A percentile compares a stretch with the other conserved stretches of the same genome.
phyloP scores from a whole-genome alignment of 1,140 invertebrate species.

The Hyphantria cunea region DNA sequence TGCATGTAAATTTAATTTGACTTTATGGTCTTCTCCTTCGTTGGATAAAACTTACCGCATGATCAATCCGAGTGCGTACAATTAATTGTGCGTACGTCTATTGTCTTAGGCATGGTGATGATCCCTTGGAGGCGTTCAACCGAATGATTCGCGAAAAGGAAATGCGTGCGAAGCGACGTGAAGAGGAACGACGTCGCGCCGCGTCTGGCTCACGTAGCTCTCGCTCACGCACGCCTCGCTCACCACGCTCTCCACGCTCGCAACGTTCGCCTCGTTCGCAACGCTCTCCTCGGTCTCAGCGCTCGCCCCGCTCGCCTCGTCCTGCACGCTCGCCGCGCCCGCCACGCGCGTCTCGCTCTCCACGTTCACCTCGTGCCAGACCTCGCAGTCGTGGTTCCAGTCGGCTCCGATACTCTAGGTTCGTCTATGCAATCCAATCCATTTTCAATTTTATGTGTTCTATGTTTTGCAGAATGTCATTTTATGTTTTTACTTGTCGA shows the following conservation, averaged over 20 bases:
- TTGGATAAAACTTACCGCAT: slow-evolving; percentile 18
- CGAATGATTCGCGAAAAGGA: slow-evolving; percentile 92
- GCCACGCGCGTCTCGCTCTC: slow-evolving; percentile 28
- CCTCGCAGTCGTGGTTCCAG: slow-evolving; percentile 62
- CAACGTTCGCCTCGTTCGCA: slow-evolving; percentile 59
- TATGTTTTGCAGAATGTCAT: not conserved
- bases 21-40: slow-evolving; percentile 19
- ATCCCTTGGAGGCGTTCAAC: slow-evolving; percentile 72
- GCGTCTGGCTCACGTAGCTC: slow-evolving; percentile 16
- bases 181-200: slow-evolving; percentile 81
- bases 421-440: slow-evolving; percentile 32
- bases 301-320: slow-evolving; percentile 50
- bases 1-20: not conserved
- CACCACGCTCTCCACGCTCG: slow-evolving; percentile 43
- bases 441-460: slow-evolving; percentile 9
- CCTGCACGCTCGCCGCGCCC: slow-evolving; percentile 44
- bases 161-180: slow-evolving; percentile 85
- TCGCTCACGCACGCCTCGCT: slow-evolving; percentile 41
- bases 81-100: slow-evolving; percentile 5
- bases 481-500: slow-evolving; percentile 2
- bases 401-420: slow-evolving; percentile 75
- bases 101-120: slow-evolving; percentile 33
- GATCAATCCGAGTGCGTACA: slow-evolving; percentile 1
- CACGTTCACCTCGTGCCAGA: slow-evolving; percentile 40
- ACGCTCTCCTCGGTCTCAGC: slow-evolving; percentile 43